These are phyloP conservation scores for Strix uralensis DNA, from an alignment of 2,113 vertebrate genomes.

Conservation along the genomic window DNA sequence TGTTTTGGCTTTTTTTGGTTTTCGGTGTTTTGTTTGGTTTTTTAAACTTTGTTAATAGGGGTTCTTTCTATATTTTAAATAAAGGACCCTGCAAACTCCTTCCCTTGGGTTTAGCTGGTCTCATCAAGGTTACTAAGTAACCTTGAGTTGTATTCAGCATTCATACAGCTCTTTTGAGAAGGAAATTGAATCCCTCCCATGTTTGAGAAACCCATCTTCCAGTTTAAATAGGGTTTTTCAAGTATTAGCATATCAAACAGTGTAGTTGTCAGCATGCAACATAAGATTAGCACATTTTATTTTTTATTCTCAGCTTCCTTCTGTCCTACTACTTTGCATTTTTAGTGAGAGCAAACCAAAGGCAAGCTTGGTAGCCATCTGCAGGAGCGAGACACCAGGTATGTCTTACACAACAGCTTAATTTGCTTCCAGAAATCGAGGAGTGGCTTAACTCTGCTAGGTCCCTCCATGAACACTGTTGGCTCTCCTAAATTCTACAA, in stretches of 20 bases:
- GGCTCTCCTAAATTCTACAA: background rate
- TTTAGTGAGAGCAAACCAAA: background rate
- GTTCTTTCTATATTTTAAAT: background rate
- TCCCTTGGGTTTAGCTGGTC: background rate
- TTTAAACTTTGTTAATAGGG: background rate
- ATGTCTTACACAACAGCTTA: background rate
- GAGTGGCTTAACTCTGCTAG: background rate
- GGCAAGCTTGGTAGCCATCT: background rate
- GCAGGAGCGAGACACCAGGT: background rate
- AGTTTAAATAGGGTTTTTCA: conserved; percentile 40
- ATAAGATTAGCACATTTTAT: background rate
- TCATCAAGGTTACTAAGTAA: conserved; percentile 4
- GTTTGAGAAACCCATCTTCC: background rate
- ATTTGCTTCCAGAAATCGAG: background rate
- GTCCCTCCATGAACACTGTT: background rate
- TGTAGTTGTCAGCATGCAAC: background rate
- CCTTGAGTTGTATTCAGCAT: background rate
- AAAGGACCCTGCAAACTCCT: background rate
- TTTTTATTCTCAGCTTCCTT: background rate
- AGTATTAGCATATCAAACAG: conserved; percentile 45
- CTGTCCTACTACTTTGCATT: background rate
- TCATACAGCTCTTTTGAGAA: background rate
- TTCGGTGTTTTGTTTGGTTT: background rate
- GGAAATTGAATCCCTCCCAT: background rate
- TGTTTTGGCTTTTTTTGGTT: no score